These are phyloP conservation scores for Pollicipes pollicipes DNA, from an alignment of 1,140 invertebrate genomes.

Conservation along the genomic window DNA sequence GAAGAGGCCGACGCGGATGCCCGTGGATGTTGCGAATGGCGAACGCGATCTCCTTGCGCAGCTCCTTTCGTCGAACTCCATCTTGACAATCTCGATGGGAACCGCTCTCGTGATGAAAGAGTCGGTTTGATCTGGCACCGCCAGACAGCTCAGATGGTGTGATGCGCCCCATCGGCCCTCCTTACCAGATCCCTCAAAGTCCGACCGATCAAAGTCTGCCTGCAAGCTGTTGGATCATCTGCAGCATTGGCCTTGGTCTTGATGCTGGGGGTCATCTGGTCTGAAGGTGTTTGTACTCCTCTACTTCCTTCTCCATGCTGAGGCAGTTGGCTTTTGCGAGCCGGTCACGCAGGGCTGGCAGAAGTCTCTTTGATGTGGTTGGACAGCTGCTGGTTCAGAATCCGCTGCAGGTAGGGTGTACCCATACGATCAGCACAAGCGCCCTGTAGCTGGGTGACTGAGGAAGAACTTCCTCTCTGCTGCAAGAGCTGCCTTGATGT, in stretches of 20 bases:
- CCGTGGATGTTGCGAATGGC: slow-evolving; percentile 98
- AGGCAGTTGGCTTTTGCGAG: slow-evolving; percentile 53
- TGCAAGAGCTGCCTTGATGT: slow-evolving; percentile 83
- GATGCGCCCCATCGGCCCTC: slow-evolving; percentile 68
- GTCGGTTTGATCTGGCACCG: slow-evolving; percentile 95
- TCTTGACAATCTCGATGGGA: slow-evolving; percentile 98
- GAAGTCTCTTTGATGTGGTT: slow-evolving; percentile 97
- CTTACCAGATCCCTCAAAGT: slow-evolving; percentile 80
- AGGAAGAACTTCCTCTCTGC: slow-evolving; percentile 98
- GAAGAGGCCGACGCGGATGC: slow-evolving; percentile 87
- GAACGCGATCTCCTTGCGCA: slow-evolving; percentile 92
- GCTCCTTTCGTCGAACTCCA: slow-evolving; percentile 96
- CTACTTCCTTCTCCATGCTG: slow-evolving; percentile 64
- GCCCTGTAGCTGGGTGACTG: slow-evolving; percentile 48
- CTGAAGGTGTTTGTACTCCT: slow-evolving; percentile 97
- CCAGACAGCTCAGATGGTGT: slow-evolving; percentile 94
- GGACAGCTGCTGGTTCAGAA: slow-evolving; percentile 95
- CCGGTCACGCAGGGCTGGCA: slow-evolving; percentile 85
- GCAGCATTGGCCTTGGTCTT: slow-evolving; percentile 99
- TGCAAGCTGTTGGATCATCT: slow-evolving; percentile 99
- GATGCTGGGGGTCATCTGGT: slow-evolving; percentile 91
- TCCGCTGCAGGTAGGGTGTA: slow-evolving; percentile 92
- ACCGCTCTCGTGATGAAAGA: slow-evolving; percentile 98
- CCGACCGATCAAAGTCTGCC: slow-evolving; percentile 93
- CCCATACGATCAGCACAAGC: slow-evolving; percentile 90